Evolutionary conservation across 2,797 vertebrate genomes (phyloP).

Genomic region (Eurystomus glaucurus): DNA sequence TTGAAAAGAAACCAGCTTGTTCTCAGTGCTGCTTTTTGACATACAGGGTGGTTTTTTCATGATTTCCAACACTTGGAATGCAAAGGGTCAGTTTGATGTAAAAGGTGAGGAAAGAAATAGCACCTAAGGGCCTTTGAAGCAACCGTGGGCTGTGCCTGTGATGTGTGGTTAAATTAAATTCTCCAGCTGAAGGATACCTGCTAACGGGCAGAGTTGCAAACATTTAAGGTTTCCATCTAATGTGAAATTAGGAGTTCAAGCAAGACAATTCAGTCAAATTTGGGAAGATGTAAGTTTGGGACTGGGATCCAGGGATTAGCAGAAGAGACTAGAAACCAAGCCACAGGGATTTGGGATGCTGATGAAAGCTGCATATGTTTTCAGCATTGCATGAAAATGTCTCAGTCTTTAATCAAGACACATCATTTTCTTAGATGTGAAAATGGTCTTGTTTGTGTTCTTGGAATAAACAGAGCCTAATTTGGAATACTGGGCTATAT

Average conservation of each 20-base stretch:
- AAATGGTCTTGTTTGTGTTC: background rate
- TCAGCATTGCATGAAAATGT: background rate
- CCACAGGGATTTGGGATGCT: background rate
- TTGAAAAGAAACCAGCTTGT: background rate
- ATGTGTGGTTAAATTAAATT: background rate
- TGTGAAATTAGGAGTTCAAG: background rate
- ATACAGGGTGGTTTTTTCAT: background rate
- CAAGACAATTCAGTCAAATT: background rate
- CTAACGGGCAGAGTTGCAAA: background rate
- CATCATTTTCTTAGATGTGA: constrained; percentile 9
- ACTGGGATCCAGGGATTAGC: background rate
- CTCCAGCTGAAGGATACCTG: background rate
- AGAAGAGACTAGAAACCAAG: background rate
- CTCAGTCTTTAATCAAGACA: background rate
- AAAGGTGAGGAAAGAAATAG: background rate
- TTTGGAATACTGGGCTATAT: constrained; percentile 12
- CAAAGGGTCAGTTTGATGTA: background rate
- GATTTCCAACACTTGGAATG: background rate
- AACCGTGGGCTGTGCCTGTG: background rate
- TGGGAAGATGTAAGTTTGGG: background rate
- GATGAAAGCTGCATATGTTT: background rate
- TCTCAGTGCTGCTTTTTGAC: background rate
- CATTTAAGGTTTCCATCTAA: background rate
- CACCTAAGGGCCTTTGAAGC: background rate
- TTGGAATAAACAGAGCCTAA: constrained; percentile 7